Percentiles rank a stretch among this genome's conserved stretches.
These are phyloP conservation scores for Nansenia antarctica DNA, from an alignment of 2,113 vertebrate species.

Conservation along the genomic window DNA sequence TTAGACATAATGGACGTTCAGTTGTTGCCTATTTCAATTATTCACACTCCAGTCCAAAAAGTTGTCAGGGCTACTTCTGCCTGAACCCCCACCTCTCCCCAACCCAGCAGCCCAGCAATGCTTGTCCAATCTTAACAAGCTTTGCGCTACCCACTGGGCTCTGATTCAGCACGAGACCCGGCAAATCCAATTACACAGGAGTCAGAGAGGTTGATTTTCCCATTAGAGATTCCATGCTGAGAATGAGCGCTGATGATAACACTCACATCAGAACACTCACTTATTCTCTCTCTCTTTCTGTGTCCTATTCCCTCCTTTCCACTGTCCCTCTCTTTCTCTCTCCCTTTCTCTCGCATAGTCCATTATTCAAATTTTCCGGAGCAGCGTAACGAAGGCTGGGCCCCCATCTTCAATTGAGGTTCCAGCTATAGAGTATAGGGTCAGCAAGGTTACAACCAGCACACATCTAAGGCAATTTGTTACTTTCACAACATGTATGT, in stretches of 20 bases:
- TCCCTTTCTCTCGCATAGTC: conserved; percentile 58
- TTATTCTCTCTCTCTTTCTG: conserved; percentile 22
- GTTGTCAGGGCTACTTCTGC: conserved; percentile 73
- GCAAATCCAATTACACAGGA: conserved; percentile 86
- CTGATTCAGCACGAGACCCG: conserved; percentile 81
- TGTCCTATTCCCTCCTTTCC: conserved; percentile 10
- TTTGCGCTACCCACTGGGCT: conserved; percentile 82
- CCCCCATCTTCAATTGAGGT: conserved; percentile 49
- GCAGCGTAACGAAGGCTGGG: conserved; percentile 52
- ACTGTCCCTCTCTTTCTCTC: conserved; percentile 39
- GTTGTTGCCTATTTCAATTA: conserved; percentile 57
- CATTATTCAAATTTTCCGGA: conserved; percentile 61
- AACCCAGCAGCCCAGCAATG: conserved; percentile 68
- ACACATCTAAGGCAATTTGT: conserved; percentile 2
- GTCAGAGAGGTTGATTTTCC: conserved; percentile 83
- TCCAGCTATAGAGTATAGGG: conserved; percentile 29
- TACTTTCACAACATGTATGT: conserved; percentile 1
- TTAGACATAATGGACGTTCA: conserved; percentile 23
- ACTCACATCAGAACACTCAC: conserved; percentile 64
- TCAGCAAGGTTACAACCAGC: conserved; percentile 40
- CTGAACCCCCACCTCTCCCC: conserved; percentile 50
- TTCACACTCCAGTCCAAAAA: conserved; percentile 60
- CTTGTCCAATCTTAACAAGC: conserved; percentile 86
- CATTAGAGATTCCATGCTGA: conserved; percentile 82
- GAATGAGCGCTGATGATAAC: conserved; percentile 80